Percentiles rank a stretch among this genome's conserved stretches.
phyloP scores from a whole-genome alignment of 1,140 invertebrate species.

The Heliconius congener region DNA sequence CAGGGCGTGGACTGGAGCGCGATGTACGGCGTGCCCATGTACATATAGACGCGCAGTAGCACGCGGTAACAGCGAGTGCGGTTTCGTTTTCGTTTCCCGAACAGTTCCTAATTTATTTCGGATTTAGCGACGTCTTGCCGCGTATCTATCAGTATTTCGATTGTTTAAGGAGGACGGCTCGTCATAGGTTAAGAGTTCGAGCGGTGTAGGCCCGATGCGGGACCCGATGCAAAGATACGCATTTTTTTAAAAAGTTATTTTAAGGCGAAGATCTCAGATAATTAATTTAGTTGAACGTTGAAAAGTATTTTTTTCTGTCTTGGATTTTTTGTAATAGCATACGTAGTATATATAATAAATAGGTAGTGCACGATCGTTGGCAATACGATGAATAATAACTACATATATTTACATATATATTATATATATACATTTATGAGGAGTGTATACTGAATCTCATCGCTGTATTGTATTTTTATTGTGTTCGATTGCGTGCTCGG shows the following conservation, averaged over 20 bases:
- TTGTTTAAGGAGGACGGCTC: conserved; percentile 42
- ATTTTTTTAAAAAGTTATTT: conserved; percentile 50
- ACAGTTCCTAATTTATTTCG: conserved; percentile 67
- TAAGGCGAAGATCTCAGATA: conserved; percentile 78
- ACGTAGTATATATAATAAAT: conserved; percentile 24
- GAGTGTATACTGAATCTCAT: conserved; percentile 64
- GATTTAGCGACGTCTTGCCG: conserved; percentile 56
- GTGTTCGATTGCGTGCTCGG: conserved; percentile 33
- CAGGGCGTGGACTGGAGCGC: conserved; percentile 94
- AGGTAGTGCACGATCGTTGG: conserved; percentile 66
- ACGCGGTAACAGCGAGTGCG: conserved; percentile 18
- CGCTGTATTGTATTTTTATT: conserved; percentile 63
- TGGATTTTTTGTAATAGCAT: conserved; percentile 54
- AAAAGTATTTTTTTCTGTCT: conserved; percentile 55
- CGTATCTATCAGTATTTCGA: conserved; percentile 55
- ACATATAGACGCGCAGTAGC: conserved; percentile 84
- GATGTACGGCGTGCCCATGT: conserved; percentile 95
- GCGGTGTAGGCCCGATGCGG: conserved; percentile 47
- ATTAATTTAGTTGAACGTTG: conserved; percentile 70
- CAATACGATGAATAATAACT: conserved; percentile 55
- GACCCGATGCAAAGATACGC: conserved; percentile 59
- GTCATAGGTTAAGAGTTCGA: conserved; percentile 51
- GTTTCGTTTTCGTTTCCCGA: conserved; percentile 55
- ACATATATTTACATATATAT: conserved; percentile 39
- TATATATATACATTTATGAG: conserved; percentile 34